Conservation (phyloP, 2,113 vertebrate genomes). For the Patagioenas fasciata region DNA sequence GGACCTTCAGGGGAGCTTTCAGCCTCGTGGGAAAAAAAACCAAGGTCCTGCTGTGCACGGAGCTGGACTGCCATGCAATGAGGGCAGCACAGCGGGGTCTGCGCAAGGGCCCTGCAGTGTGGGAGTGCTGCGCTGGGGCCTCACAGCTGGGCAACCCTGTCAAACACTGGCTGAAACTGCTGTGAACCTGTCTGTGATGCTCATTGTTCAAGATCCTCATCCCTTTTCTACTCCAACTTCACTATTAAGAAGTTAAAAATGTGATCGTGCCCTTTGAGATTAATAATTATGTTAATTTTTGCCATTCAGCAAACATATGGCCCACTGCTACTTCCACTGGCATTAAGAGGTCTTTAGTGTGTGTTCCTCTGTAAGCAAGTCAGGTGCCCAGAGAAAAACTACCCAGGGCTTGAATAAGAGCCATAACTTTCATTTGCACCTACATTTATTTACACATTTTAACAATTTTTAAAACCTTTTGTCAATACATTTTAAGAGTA, state of each 20-base stretch:
- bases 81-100: rapidly evolving
- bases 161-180: background rate
- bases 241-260: background rate
- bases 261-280: background rate
- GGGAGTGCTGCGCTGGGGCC: rapidly evolving
- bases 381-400: background rate
- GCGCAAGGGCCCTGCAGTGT: background rate
- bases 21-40: background rate
- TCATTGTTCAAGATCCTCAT: background rate
- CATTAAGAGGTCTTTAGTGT: background rate
- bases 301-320: background rate
- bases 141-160: background rate
- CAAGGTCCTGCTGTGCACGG: background rate
- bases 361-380: background rate
- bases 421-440: background rate
- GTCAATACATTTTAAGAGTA: background rate
- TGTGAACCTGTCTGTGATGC: background rate
- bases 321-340: background rate
- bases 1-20: background rate
- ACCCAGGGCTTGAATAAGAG: background rate
- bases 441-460: background rate
- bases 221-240: background rate
- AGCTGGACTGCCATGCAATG: background rate
- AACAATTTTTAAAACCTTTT: background rate
- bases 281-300: background rate